Percentiles rank a stretch among this genome's conserved stretches.
Evolutionary conservation across 1,140 invertebrate genomes (phyloP).

Genomic region (Eumeta japonica): DNA sequence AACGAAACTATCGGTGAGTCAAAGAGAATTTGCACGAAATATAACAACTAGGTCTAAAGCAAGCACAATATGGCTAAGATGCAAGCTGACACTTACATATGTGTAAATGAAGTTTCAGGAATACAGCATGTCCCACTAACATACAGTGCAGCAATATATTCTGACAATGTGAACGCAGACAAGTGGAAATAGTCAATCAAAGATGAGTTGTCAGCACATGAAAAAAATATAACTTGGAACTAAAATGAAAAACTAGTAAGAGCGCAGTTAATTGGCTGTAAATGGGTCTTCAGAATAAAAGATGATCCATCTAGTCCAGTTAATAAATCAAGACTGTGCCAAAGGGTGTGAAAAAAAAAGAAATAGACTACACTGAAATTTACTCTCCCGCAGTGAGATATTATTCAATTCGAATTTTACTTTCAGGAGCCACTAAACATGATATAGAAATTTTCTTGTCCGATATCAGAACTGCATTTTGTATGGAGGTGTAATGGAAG

Average conservation of each 20-base stretch:
- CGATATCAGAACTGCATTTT: conserved; percentile 19
- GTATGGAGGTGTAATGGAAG: conserved; percentile 38
- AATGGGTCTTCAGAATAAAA: conserved; percentile 21
- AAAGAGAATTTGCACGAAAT: conserved; percentile 3
- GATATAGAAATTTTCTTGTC: conserved; percentile 8
- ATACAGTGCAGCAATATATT: conserved; percentile 11
- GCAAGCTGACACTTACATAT: conserved; percentile 6
- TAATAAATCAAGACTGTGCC: conserved; percentile 13
- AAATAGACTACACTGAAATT: conserved; percentile 13
- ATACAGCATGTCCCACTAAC: conserved; percentile 8
- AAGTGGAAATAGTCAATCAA: conserved; percentile 17
- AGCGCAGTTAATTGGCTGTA: conserved; percentile 18
- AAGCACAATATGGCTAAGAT: conserved; percentile 5
- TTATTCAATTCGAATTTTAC: conserved; percentile 12
- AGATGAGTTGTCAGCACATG: conserved; percentile 11
- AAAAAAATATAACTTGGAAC: conserved; percentile 21
- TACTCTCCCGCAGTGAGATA: conserved; percentile 13
- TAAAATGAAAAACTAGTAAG: conserved; percentile 15
- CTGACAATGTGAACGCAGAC: conserved; percentile 7
- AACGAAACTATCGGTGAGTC: conserved; percentile 5
- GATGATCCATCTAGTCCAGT: conserved; percentile 2
- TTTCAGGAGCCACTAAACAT: conserved; percentile 11
- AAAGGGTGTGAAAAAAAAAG: conserved; percentile 13
- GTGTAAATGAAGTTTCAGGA: conserved; percentile 2
- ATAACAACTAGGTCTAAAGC: conserved; percentile 8